Conservation (phyloP, 1,140 invertebrate genomes). For the Leptinotarsa lineolata region DNA sequence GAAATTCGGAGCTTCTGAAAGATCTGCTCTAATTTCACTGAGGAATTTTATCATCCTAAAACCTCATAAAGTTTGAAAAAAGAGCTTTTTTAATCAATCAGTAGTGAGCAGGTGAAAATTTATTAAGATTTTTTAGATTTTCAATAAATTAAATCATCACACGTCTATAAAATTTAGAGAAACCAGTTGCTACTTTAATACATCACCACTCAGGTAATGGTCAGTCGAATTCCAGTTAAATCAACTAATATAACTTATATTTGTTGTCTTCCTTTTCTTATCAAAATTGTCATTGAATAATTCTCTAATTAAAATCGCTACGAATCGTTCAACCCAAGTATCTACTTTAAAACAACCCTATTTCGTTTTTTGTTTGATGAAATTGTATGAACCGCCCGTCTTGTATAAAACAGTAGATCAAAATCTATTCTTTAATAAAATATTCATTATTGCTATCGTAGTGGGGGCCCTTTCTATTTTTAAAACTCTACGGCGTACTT, state of each 20-base stretch:
- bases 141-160: too few relatives aligned
- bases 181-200: too few relatives aligned
- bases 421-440: conserved; percentile 32
- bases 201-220: not conserved
- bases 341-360: conserved; percentile 29
- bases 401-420: conserved; percentile 34
- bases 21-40: too few relatives aligned
- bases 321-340: conserved; percentile 9
- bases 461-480: conserved; percentile 42
- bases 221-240: not conserved
- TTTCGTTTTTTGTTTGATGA: conserved; percentile 34
- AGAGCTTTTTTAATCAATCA: too few relatives aligned
- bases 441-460: conserved; percentile 50
- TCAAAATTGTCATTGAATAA: conserved; percentile 27
- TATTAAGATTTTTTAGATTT: too few relatives aligned
- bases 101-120: too few relatives aligned
- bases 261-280: conserved; percentile 11
- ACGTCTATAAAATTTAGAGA: too few relatives aligned
- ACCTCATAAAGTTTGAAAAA: too few relatives aligned
- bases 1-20: too few relatives aligned
- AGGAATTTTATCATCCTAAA: too few relatives aligned
- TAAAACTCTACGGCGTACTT: not conserved
- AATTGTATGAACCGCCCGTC: conserved; percentile 37
- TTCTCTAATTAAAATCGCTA: conserved; percentile 20
- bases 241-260: conserved; percentile 26